phyloP scores from a whole-genome alignment of 2,797 vertebrate genomes.

The Urophycis tenuis region DNA sequence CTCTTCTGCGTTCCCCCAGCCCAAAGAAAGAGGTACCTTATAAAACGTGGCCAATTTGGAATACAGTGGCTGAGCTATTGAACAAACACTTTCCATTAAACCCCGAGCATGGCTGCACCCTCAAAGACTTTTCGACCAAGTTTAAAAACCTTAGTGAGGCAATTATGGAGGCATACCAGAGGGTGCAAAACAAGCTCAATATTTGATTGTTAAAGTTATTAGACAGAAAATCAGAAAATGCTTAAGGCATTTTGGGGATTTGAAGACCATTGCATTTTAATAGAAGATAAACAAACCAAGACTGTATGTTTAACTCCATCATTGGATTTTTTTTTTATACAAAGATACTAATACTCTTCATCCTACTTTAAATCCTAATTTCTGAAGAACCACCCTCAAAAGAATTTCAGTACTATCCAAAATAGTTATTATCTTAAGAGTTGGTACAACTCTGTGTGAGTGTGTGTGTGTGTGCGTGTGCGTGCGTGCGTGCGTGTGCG shows the following conservation, averaged over 20 bases:
- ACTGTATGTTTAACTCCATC: slow-evolving; percentile 6
- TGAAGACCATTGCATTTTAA: slow-evolving; percentile 14
- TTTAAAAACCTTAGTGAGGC: slow-evolving; percentile 27
- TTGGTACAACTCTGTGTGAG: background rate
- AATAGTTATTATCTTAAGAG: background rate
- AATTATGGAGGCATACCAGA: slow-evolving; percentile 31
- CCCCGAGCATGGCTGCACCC: slow-evolving; percentile 30
- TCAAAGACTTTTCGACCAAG: slow-evolving; percentile 21
- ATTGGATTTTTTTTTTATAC: slow-evolving; percentile 22
- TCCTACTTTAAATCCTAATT: slow-evolving; percentile 14
- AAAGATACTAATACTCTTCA: slow-evolving; percentile 15
- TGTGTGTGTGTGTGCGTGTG: slow-evolving; percentile 2
- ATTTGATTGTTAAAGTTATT: slow-evolving; percentile 24
- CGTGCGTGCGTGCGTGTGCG: background rate
- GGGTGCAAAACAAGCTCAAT: slow-evolving; percentile 24
- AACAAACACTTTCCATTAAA: slow-evolving; percentile 41
- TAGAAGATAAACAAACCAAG: background rate
- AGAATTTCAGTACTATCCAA: background rate
- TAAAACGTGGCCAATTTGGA: slow-evolving; percentile 36
- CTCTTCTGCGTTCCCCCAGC: background rate
- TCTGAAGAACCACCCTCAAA: background rate
- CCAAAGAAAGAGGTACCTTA: slow-evolving; percentile 29
- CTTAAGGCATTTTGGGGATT: slow-evolving; percentile 4
- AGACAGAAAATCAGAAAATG: slow-evolving; percentile 19
- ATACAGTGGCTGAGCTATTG: slow-evolving; percentile 44